A percentile compares a stretch with the other conserved stretches of the same genome.
Evolutionary conservation across 2,888 invertebrate species (phyloP).

Genomic region (Acholoe squamosa): DNA sequence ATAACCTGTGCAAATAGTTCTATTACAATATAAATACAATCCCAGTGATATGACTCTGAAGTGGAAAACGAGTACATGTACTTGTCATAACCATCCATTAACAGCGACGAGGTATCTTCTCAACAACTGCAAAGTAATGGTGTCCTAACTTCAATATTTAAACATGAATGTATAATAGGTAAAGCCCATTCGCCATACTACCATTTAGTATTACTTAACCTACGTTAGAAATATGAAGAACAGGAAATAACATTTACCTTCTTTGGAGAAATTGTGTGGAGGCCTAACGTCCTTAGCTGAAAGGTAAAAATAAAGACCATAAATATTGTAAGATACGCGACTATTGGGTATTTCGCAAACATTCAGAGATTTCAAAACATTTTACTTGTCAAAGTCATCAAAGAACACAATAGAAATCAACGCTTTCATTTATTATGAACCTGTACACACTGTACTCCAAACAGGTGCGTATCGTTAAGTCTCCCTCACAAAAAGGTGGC

Average conservation of each 20-base stretch:
- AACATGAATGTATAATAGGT: too few species aligned
- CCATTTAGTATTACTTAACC: too few species aligned
- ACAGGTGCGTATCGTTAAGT: neutral
- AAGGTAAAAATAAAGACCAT: neutral
- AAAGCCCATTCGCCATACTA: too few species aligned
- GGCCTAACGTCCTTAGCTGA: constrained; percentile 12
- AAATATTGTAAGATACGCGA: neutral
- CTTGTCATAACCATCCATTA: constrained; percentile 7
- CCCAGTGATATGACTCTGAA: too few species aligned
- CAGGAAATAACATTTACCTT: neutral
- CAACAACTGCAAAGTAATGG: neutral
- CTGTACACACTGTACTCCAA: too few species aligned
- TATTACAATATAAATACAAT: too few species aligned
- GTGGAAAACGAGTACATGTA: neutral
- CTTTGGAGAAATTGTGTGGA: neutral
- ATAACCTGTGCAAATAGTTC: too few species aligned
- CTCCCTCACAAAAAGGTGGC: neutral
- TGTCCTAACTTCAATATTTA: too few species aligned
- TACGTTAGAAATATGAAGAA: neutral
- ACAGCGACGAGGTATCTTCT: neutral
- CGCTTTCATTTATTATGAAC: neutral
- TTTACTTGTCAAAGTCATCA: too few species aligned
- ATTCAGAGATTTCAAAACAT: too few species aligned
- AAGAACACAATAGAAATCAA: neutral
- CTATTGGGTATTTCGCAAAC: too few species aligned